Evolutionary conservation across 1,140 invertebrate species (phyloP), one percentile per base, ranked within the genome.

Genomic region (Drosophila hydei): DNA sequence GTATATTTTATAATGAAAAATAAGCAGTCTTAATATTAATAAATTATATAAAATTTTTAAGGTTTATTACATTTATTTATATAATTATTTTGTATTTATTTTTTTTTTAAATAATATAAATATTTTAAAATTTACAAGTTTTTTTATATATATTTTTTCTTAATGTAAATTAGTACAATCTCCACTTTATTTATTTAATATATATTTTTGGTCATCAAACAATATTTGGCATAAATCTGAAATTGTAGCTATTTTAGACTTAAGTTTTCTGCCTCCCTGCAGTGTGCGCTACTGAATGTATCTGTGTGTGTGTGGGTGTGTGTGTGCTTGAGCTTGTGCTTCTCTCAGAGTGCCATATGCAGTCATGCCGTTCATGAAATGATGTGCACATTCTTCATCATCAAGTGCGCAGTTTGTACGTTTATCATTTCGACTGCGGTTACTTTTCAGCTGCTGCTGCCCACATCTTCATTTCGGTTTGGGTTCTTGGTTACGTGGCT

Each of bases 341-440:
- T 33, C 11, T 1, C 30, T 9, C 21, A 18, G 11, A 8, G n/a
- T 56, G 71, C 38, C 58, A 73, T 62, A 58, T 62, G 65, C 65
- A 69, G 51, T 12, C 51, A 56, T 42, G 56, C 43, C 27, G 45
- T 56, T 33, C 45, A 52, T 73, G 71, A 73, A 73, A 58, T 73
- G 71, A 75, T 83, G 72, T 61, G 68, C 83, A 81, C 81, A 87
- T 87, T 81, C 83, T 69, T 87, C 81, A 77, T 75, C 75, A 75
- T 87, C 73, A 69, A 77, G 61, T 77, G 55, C 62, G 79, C 79
- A 68, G 70, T 70, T 55, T 63, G 74, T 71, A 73, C 76, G 80
- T 83, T 68, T 75, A 72, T 83, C 68, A 79, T 85, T 74, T 72
- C 70, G 56, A 62, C 47, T 85, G 81, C 33, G 80, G 81, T 75